Evolutionary conservation across 2,113 vertebrate genomes (phyloP).

Genomic region (Toxotes chatareus): DNA sequence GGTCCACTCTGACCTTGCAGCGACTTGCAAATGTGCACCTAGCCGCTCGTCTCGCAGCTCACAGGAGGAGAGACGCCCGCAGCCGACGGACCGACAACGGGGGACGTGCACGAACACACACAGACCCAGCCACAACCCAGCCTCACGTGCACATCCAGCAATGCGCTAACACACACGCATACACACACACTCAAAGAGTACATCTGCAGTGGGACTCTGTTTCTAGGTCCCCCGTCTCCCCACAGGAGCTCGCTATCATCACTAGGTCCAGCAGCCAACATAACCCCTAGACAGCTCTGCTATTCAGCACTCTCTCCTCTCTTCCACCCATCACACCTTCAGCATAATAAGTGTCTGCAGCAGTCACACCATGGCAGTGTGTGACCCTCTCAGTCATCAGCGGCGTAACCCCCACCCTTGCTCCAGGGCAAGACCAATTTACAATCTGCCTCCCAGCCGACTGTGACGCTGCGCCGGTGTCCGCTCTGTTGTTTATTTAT

Average conservation of each 20-base stretch:
- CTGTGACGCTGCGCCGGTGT: neutral
- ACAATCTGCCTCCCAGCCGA: slow-evolving; percentile 46
- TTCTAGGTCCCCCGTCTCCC: slow-evolving; percentile 28
- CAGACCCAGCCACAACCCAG: neutral
- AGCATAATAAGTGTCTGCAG: slow-evolving; percentile 66
- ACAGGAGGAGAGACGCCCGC: slow-evolving; percentile 38
- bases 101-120: neutral
- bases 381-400: slow-evolving; percentile 56
- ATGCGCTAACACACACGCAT: neutral
- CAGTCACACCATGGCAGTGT: slow-evolving; percentile 25
- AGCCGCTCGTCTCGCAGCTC: slow-evolving; percentile 4
- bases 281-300: slow-evolving; percentile 55
- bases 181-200: slow-evolving; percentile 14
- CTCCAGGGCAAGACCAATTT: slow-evolving; percentile 52
- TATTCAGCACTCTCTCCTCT: slow-evolving; percentile 31
- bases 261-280: slow-evolving; percentile 70
- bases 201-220: slow-evolving; percentile 27
- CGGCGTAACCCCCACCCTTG: slow-evolving; percentile 19
- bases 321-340: slow-evolving; percentile 56
- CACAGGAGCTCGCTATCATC: slow-evolving; percentile 56
- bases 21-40: slow-evolving; percentile 39
- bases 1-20: slow-evolving; percentile 68
- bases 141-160: neutral
- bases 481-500: slow-evolving; percentile 64
- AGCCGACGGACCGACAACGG: slow-evolving; percentile 3